Evolutionary conservation across 1,140 invertebrate species (phyloP).

Genomic region (Coboldia fuscipes): DNA sequence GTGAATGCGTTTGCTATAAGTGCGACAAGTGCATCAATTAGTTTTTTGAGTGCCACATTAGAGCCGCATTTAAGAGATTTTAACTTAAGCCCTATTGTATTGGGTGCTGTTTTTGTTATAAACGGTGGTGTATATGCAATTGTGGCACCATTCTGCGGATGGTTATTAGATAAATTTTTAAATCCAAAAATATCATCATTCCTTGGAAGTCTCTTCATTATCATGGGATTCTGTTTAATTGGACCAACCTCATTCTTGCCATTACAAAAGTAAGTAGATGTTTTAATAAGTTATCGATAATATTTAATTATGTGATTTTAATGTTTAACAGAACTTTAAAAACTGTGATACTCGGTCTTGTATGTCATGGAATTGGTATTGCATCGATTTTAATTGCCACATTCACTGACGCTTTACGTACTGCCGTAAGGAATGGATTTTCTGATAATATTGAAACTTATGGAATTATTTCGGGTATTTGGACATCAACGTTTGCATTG

Average conservation of each 20-base stretch:
- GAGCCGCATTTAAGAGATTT: conserved; percentile 58
- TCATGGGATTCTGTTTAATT: conserved; percentile 42
- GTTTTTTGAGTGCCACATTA: conserved; percentile 58
- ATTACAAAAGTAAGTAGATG: conserved; percentile 28
- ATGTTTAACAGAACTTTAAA: conserved; percentile 32
- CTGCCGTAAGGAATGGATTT: conserved; percentile 47
- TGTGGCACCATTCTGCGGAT: conserved; percentile 61
- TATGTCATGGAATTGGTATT: conserved; percentile 57
- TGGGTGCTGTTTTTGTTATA: conserved; percentile 50
- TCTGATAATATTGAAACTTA: conserved; percentile 64
- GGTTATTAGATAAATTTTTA: conserved; percentile 44
- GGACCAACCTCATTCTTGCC: conserved; percentile 54
- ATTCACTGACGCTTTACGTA: conserved; percentile 57
- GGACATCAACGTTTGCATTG: conserved; percentile 67
- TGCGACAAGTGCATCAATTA: conserved; percentile 55
- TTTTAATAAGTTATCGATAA: neutral
- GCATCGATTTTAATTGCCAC: conserved; percentile 60
- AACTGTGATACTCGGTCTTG: conserved; percentile 40
- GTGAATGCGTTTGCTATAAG: conserved; percentile 45
- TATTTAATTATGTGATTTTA: neutral
- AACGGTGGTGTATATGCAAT: conserved; percentile 68
- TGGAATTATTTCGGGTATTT: conserved; percentile 61
- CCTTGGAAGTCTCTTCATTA: conserved; percentile 40
- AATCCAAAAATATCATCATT: conserved; percentile 43
- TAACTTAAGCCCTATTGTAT: conserved; percentile 1